Conservation (phyloP, 92 coral and sea anemone genomes). For the Parazoanthus darwini region DNA sequence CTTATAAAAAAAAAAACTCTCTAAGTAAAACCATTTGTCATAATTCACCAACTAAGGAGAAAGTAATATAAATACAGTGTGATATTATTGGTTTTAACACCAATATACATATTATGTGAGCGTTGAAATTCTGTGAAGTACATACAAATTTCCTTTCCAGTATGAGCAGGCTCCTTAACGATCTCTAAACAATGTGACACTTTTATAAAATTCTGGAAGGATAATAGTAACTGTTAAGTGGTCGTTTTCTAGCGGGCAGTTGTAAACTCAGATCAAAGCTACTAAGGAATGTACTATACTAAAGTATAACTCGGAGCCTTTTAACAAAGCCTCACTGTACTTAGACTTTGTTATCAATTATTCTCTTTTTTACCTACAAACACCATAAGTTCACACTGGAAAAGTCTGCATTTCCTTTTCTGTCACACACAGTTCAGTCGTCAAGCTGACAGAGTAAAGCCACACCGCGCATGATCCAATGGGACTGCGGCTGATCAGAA, state of each 20-base stretch:
- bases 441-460: slow-evolving; percentile 97
- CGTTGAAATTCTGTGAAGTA: neutral
- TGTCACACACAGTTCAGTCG: slow-evolving; percentile 51
- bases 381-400: neutral
- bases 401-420: neutral
- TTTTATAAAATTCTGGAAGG: neutral
- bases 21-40: too few species aligned
- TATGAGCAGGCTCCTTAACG: neutral
- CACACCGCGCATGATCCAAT: slow-evolving; percentile 99
- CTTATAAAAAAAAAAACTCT: neutral
- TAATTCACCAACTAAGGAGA: neutral
- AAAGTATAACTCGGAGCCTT: neutral
- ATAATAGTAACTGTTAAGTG: neutral
- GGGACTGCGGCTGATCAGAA: slow-evolving; percentile 97
- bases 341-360: neutral
- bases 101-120: neutral
- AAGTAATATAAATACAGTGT: too few species aligned
- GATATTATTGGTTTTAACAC: too few species aligned
- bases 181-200: neutral
- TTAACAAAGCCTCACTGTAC: neutral
- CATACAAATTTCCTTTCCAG: neutral
- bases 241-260: neutral
- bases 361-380: neutral
- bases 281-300: too few species aligned
- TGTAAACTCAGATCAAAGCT: neutral